phyloP scores from a whole-genome alignment of 2,888 invertebrate genomes.

The Danaus chrysippus region DNA sequence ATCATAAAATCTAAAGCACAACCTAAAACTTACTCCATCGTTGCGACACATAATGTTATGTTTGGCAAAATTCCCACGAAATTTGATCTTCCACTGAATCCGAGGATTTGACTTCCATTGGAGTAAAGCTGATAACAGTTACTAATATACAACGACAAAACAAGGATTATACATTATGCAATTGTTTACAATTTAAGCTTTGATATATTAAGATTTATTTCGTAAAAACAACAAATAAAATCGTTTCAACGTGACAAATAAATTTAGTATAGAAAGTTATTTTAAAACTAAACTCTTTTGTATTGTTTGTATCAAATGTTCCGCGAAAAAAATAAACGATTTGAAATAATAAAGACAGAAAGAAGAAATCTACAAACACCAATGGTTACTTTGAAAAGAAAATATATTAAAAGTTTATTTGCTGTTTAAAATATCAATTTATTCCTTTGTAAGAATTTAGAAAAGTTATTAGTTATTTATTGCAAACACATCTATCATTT shows the following conservation, averaged over 20 bases:
- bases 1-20: slow-evolving; percentile 29
- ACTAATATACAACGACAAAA: slow-evolving; percentile 31
- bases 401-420: no score
- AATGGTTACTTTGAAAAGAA: no score
- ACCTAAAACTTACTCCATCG: slow-evolving; percentile 18
- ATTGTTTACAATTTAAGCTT: slow-evolving; percentile 6
- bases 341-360: no score
- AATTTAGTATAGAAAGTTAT: not conserved
- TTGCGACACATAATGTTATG: slow-evolving; percentile 26
- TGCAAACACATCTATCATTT: no score
- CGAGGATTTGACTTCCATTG: slow-evolving; percentile 33
- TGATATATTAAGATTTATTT: not conserved
- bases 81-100: slow-evolving; percentile 34
- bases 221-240: not conserved
- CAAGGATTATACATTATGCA: slow-evolving; percentile 21
- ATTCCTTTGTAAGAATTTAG: no score
- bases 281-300: no score
- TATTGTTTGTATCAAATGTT: no score
- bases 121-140: slow-evolving; percentile 35
- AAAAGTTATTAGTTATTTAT: no score
- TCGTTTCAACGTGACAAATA: not conserved
- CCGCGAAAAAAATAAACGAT: no score
- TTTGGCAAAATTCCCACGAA: slow-evolving; percentile 35
- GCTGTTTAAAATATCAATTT: no score
- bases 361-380: no score